A percentile compares a stretch with the other conserved stretches of the same genome.
These are phyloP conservation scores for Adineta ricciae DNA, from an alignment of 2,888 invertebrate genomes.

Conservation along the genomic window DNA sequence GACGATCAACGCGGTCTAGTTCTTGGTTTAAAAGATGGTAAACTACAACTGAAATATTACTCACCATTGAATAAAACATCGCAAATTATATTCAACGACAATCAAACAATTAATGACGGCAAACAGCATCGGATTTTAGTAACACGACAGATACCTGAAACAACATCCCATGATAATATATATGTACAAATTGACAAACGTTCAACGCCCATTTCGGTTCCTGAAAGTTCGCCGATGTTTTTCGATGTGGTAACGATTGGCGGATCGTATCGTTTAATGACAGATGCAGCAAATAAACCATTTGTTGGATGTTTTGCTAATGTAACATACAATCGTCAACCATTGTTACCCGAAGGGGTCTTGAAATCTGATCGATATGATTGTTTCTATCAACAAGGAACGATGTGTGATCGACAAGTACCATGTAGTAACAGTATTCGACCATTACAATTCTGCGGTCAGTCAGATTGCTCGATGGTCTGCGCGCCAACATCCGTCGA, in stretches of 20 bases:
- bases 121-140: background rate
- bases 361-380: constrained; percentile 12
- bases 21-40: background rate
- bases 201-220: background rate
- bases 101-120: background rate
- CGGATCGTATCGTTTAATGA: background rate
- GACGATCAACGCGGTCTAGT: constrained; percentile 11
- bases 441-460: background rate
- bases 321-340: constrained; percentile 13
- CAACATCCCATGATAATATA: background rate
- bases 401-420: background rate
- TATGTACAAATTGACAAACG: constrained; percentile 16
- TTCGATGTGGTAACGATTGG: constrained; percentile 4
- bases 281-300: background rate
- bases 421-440: background rate
- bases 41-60: constrained; percentile 13
- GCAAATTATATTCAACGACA: background rate
- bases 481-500: background rate
- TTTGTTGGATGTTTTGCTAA: constrained; percentile 10
- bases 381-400: constrained; percentile 16
- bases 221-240: constrained; percentile 4
- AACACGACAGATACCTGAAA: background rate
- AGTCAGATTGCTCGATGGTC: background rate
- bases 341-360: background rate
- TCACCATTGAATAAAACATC: background rate